Evolutionary conservation across 2,113 vertebrate species (phyloP).

Genomic region (Balaenoptera acutorostrata): DNA sequence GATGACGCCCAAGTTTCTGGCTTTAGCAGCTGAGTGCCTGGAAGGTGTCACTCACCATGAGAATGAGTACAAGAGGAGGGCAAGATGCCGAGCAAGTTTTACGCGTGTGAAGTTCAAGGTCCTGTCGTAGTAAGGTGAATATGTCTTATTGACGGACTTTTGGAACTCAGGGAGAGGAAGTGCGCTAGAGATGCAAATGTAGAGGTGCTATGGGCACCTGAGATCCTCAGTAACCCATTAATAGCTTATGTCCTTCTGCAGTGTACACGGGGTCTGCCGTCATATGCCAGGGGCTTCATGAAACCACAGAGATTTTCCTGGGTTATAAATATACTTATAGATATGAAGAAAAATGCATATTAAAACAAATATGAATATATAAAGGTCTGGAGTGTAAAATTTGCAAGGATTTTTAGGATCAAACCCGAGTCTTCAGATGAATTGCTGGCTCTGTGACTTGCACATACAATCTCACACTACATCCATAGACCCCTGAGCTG

Average conservation of each 20-base stretch:
- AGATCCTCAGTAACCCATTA: neutral
- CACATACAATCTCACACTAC: neutral
- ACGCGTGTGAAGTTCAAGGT: neutral
- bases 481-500: neutral
- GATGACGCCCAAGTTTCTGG: conserved; percentile 7
- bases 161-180: neutral
- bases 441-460: neutral
- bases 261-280: neutral
- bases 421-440: neutral
- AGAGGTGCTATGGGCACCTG: neutral
- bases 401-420: neutral
- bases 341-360: neutral
- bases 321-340: neutral
- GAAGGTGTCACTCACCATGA: conserved; percentile 22
- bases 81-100: neutral
- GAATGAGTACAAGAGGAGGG: neutral
- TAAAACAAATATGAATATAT: neutral
- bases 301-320: neutral
- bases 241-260: neutral
- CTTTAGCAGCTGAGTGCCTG: neutral
- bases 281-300: neutral
- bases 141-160: neutral
- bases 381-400: neutral
- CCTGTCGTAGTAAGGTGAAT: neutral
- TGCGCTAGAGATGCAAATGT: neutral